phyloP scores from a whole-genome alignment of 2,797 vertebrate genomes.

The Nasua narica region DNA sequence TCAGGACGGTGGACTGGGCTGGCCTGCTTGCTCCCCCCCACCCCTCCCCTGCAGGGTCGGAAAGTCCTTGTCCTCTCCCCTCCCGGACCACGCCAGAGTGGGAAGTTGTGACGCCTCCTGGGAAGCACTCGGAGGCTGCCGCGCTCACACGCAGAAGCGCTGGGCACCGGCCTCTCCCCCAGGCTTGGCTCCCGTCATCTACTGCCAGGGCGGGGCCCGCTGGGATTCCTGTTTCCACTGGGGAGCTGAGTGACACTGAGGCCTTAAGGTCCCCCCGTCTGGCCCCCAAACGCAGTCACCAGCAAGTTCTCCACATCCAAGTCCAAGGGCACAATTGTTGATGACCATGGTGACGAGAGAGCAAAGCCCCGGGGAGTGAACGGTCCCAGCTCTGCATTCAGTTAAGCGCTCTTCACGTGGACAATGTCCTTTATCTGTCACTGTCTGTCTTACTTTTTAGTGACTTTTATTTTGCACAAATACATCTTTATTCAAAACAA shows the following conservation, averaged over 20 bases:
- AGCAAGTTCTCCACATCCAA: constrained; percentile 40
- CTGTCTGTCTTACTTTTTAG: constrained; percentile 1
- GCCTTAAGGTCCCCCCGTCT: constrained; percentile 56
- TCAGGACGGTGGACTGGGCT: not conserved
- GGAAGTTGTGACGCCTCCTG: not conserved
- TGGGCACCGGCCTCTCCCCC: not conserved
- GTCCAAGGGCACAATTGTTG: not conserved
- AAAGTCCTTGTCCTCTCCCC: not conserved
- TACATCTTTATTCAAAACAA: constrained; percentile 17
- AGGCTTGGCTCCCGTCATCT: not conserved
- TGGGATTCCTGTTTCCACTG: not conserved
- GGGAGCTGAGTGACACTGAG: constrained; percentile 65
- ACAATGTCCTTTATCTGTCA: not conserved
- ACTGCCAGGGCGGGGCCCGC: constrained; percentile 51
- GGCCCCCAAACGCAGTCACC: constrained; percentile 38
- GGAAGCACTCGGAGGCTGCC: not conserved
- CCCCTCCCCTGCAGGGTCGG: not conserved
- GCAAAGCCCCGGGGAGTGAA: not conserved
- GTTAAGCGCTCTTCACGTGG: not conserved
- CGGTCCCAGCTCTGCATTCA: not conserved
- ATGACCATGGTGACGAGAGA: not conserved
- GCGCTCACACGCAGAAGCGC: not conserved
- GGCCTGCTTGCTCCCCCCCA: constrained; percentile 45
- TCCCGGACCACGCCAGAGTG: not conserved
- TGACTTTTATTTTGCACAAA: constrained; percentile 61